Evolutionary conservation across 2,888 invertebrate genomes (phyloP).

Genomic region (Byasa hedistus): DNA sequence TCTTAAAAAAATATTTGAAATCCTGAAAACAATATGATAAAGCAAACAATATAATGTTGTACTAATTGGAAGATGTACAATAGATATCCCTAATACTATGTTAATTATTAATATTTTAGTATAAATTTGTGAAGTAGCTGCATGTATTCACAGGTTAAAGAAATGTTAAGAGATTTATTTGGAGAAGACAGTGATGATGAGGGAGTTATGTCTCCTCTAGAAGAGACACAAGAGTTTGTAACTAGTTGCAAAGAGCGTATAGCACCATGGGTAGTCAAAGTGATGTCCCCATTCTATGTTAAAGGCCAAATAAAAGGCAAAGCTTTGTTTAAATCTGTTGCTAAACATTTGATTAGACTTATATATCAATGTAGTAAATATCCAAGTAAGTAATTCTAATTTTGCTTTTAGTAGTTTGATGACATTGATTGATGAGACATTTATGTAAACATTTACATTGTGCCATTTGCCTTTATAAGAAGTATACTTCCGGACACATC

Average conservation of each 20-base stretch:
- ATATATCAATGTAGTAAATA: slow-evolving; percentile 78
- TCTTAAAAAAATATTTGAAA: not conserved
- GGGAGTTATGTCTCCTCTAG: slow-evolving; percentile 72
- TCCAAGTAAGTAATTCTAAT: slow-evolving; percentile 64
- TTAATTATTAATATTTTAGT: not conserved
- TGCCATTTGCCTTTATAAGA: not conserved
- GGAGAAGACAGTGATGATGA: slow-evolving; percentile 78
- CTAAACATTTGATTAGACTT: slow-evolving; percentile 80
- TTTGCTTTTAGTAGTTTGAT: not conserved
- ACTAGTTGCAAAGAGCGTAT: slow-evolving; percentile 79
- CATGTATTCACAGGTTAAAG: slow-evolving; percentile 61
- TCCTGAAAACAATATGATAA: not conserved
- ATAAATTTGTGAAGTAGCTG: slow-evolving; percentile 12
- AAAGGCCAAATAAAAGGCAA: slow-evolving; percentile 80
- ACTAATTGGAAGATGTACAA: not conserved
- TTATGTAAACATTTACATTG: not conserved
- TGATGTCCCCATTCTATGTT: slow-evolving; percentile 82
- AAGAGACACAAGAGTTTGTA: slow-evolving; percentile 74
- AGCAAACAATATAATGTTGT: not conserved
- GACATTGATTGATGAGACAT: not conserved
- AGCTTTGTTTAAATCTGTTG: slow-evolving; percentile 80
- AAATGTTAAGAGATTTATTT: slow-evolving; percentile 66
- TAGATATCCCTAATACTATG: not conserved
- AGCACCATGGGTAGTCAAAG: slow-evolving; percentile 82
- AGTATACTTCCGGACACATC: no score